Base-by-base conservation (phyloP, 2,113 vertebrate genomes). In the Papio anubis region DNA sequence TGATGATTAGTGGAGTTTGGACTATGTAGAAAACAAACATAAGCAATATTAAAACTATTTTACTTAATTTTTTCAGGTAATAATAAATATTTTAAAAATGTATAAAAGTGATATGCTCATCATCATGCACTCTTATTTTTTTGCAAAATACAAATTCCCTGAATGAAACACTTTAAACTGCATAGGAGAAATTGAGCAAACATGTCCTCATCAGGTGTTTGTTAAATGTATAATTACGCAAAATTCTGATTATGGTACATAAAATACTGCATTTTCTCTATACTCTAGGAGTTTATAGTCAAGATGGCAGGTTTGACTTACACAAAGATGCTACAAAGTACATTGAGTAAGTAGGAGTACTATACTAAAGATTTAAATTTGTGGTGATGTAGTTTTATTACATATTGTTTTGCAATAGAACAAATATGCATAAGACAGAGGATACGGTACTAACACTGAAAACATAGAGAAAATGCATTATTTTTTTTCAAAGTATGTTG, bases 11-110 rank as follows among this genome's bases (percentile, higher is more conserved):
- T 88, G 78, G n/a, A 79, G 20, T 81, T 48, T 61, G 78, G 11
- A 88, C 81, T 81, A 20, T 89, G n/a, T 2, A 85, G 78, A 89
- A 95, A 70, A 87, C 52, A 85, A 76, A 81, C 57, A 81, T 9
- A 86, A 96, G 48, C 79, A 85, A 27, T 70, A 92, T 45, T 52
- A 92, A 30, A 97, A 38, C 23, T 55, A 88, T 91, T 95, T 78
- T 78, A 48, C 25, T 97, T 96, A 70, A 86, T 78, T 93, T 27
- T 1, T 85, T 76, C 25, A 92, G 35, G 25, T 88, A 96, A 64
- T 72, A 94, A 64, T 59, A 93, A 93, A 90, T 81, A 94, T 78
- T 94, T 95, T 91, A 21, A 68, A 83, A 80, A 21, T 16, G 30
- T 38, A 38, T 78, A 93, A 85, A 35, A 61, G 21, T 40, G 16